Evolutionary conservation across 2,113 vertebrate species (phyloP), one percentile per base, ranked within the genome.

Genomic region (Merops nubicus): DNA sequence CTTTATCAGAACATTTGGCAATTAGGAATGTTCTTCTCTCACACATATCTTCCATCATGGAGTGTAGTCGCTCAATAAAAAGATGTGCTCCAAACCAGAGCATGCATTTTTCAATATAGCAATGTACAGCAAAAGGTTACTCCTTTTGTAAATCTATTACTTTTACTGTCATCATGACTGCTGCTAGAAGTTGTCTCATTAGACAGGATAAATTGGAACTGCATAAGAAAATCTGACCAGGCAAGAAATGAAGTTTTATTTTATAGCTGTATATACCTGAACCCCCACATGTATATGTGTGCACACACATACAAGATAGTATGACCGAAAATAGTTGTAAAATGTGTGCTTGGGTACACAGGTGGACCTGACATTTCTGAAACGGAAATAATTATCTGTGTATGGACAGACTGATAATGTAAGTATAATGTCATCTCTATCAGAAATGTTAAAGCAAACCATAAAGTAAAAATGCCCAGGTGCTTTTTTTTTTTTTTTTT

Each of bases 81-180:
- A 97, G 96, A 98, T 97, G 96, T 96, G 89, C 91, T 96, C 65
- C 73, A 85, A 97, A 97, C 91, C 74, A 94, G 34, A 67, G 82
- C 70, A 96, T 92, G 95, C 96, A 97, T 98, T 98, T 98, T 98
- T 98, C 98, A 98, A 91, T 95, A 96, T 28, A 97, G 85, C 82
- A 96, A 91, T 89, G 93, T 94, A 63, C 94, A 92, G 84, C 96
- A 97, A 98, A 91, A 98, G 92, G 96, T 98, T 98, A 85, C 97
- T 94, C 88, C 89, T 98, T 97, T 96, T 97, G 97, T 97, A 97
- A 97, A 98, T 96, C 97, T 97, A 98, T 98, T 98, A 98, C 81
- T 98, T 98, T 97, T 97, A 96, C 96, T 98, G 98, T 98, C 98
- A 98, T 93, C 73, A 53, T 80, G 91, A 96, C 93, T 98, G 81